Percentiles rank a stretch among this genome's conserved stretches.
These are phyloP conservation scores for Clupea harengus DNA, from an alignment of 2,113 vertebrate species.

Conservation along the genomic window DNA sequence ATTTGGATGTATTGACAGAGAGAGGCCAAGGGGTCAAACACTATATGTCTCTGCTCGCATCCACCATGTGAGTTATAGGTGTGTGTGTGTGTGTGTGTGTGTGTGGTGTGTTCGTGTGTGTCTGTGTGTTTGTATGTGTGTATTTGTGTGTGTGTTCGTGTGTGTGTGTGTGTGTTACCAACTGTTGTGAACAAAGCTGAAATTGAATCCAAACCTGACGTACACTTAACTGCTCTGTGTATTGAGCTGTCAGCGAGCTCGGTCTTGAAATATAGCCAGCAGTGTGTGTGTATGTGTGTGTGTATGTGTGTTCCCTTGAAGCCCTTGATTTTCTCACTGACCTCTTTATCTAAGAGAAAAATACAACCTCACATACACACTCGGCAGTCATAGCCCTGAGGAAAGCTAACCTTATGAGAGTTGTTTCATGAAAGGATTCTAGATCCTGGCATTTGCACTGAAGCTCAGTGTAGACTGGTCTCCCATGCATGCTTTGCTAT, in stretches of 20 bases:
- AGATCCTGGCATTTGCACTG: too few species aligned
- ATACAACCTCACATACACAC: background rate
- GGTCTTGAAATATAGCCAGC: background rate
- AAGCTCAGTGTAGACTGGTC: too few species aligned
- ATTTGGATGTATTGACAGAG: conserved; percentile 48
- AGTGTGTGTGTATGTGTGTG: conserved; percentile 15
- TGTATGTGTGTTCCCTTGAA: background rate
- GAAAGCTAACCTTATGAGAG: too few species aligned
- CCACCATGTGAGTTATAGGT: conserved; percentile 21
- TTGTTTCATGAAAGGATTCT: too few species aligned
- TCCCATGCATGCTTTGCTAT: too few species aligned
- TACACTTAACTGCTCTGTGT: background rate
- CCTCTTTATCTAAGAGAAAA: background rate
- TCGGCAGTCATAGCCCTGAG: too few species aligned
- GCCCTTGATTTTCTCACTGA: background rate
- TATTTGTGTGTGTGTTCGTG: conserved; percentile 1
- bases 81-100: conserved; percentile 23
- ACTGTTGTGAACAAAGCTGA: too few species aligned
- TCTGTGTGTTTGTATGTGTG: conserved; percentile 30
- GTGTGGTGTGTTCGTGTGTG: conserved; percentile 1
- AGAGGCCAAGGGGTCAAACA: conserved; percentile 51
- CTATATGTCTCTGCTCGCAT: conserved; percentile 43
- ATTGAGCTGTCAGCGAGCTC: background rate
- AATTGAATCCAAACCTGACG: too few species aligned
- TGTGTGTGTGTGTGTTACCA: background rate